These are phyloP conservation scores for Trematomus bernacchii DNA, from an alignment of 2,797 vertebrate genomes.

Conservation along the genomic window DNA sequence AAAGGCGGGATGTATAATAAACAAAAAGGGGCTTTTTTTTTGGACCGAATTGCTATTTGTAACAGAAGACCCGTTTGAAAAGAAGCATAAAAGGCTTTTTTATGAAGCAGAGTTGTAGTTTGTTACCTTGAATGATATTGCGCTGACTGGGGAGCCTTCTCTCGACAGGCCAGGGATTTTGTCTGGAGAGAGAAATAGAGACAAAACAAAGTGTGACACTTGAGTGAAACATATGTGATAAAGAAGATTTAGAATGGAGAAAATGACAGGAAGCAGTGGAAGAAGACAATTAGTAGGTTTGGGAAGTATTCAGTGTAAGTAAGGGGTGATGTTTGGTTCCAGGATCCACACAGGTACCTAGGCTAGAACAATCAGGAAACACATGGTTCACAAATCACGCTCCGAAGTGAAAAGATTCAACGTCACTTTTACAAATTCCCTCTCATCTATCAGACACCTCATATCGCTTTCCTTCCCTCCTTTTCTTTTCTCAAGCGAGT, in stretches of 20 bases:
- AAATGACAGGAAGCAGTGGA: constrained; percentile 4
- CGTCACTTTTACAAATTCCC: background rate
- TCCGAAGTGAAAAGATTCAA: constrained; percentile 11
- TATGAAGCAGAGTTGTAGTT: background rate
- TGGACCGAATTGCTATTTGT: background rate
- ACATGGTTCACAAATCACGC: constrained; percentile 2
- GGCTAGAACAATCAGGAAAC: constrained; percentile 40
- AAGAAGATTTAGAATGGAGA: background rate
- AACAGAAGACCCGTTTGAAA: background rate
- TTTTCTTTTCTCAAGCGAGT: background rate
- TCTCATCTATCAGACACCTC: background rate
- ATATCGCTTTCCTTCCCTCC: constrained; percentile 15
- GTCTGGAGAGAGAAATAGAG: constrained; percentile 76
- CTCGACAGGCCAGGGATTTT: constrained; percentile 90
- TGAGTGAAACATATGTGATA: background rate
- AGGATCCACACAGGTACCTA: constrained; percentile 41
- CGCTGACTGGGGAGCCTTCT: constrained; percentile 93
- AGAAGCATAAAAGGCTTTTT: background rate
- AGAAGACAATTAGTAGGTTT: constrained; percentile 26
- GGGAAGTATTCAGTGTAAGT: background rate
- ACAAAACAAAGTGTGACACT: background rate
- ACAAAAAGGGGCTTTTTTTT: background rate
- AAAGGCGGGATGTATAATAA: constrained; percentile 19
- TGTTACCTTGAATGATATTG: constrained; percentile 88
- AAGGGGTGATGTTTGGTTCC: constrained; percentile 23